Base-by-base conservation (phyloP, 2,797 vertebrate species). In the Dicrostonyx torquatus region DNA sequence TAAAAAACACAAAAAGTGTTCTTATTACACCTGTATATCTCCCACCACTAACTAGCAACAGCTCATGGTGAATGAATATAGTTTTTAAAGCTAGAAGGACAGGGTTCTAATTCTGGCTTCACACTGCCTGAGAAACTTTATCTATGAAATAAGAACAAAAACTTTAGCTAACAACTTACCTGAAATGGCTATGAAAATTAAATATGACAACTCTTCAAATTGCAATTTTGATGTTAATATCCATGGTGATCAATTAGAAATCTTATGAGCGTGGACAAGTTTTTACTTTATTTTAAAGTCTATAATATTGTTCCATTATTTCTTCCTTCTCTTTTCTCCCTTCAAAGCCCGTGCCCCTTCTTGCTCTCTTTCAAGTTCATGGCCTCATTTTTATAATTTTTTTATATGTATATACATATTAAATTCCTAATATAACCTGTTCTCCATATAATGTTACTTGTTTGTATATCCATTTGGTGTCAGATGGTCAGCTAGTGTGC, bases 191-290 rank as follows among this genome's bases (percentile, higher is more conserved):
- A 55, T 76, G 78, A 79, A 34, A 68, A 89, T 94, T 93, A 93
- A 77, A 89, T 22, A 34, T 68, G 82, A 94, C 50, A 87, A 89
- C 34, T 64, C 93, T 97, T 89, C n/a, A 78, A 86, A 60, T 12
- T n/a, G 5, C 92, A 91, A 92, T 64, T 80, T 70, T 89, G 73
- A 40, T 76, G 62, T 86, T 80, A 73, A 95, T 75, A 83, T 50
- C 94, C 76, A 91, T 48, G 75, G 48, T 45, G 31, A 87, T 93
- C 79, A 77, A 45, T 92, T 60, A 95, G 91, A 89, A 91, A 87
- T 76, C 76, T 58, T 20, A 43, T 75, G 34, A 90, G 89, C 83
- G 92, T 34, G 40, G 40, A 24, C 22, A 1, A 2, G 73, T 45
- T 45, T 75, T 75, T 29, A n/a, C 37, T 70, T 37, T 70, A n/a